These are phyloP conservation scores for Nysson spinosus DNA, from an alignment of 2,888 invertebrate species.

Conservation along the genomic window DNA sequence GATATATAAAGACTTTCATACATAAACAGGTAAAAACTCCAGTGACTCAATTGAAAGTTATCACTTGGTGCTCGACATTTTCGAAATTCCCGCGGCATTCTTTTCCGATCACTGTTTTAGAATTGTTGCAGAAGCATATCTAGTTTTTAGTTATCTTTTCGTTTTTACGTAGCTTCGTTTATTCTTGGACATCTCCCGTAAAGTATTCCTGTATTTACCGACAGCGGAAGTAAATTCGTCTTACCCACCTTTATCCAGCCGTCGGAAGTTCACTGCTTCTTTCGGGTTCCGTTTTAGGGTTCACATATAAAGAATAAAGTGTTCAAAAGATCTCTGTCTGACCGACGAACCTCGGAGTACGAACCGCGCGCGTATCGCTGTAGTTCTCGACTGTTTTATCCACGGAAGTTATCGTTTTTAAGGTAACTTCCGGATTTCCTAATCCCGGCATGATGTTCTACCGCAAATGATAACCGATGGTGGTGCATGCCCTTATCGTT, in stretches of 20 bases:
- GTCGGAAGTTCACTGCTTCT: conserved; percentile 32
- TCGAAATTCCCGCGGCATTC: neutral
- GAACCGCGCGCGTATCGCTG: too few relatives aligned
- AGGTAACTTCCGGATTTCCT: neutral
- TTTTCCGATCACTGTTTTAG: too few relatives aligned
- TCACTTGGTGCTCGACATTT: neutral
- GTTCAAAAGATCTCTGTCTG: conserved; percentile 3
- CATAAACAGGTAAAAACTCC: neutral
- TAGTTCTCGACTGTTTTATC: too few relatives aligned
- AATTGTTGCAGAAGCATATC: too few relatives aligned
- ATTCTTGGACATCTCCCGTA: too few relatives aligned
- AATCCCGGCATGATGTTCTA: conserved; percentile 7
- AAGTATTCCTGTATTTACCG: conserved; percentile 24
- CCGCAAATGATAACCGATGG: conserved; percentile 1
- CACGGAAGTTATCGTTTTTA: neutral
- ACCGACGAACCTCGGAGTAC: too few relatives aligned
- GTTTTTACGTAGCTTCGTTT: too few relatives aligned
- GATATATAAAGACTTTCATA: neutral
- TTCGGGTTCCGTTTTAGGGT: conserved; percentile 5
- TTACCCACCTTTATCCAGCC: conserved; percentile 14
- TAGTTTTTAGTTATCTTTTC: too few relatives aligned
- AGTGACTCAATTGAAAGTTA: neutral
- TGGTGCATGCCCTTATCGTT: neutral
- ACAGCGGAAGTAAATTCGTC: conserved; percentile 14
- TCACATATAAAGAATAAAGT: neutral